A percentile compares a stretch with the other conserved stretches of the same genome.
Evolutionary conservation across 2,797 vertebrate genomes (phyloP).

Genomic region (Rhinichthys osculus): DNA sequence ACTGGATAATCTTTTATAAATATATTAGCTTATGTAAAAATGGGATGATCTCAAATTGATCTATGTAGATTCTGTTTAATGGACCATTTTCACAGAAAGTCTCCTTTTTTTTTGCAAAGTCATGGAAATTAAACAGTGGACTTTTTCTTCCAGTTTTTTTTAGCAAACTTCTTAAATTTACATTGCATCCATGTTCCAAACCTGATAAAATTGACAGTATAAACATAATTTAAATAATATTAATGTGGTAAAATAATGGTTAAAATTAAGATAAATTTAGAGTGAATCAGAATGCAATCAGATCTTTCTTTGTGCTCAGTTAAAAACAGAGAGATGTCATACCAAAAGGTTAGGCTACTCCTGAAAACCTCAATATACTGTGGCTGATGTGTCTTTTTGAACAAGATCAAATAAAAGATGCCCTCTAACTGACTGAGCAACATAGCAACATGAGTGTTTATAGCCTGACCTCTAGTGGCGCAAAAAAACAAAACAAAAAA

Average conservation of each 20-base stretch:
- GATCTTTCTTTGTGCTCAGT: neutral
- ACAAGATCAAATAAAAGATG: slow-evolving; percentile 4
- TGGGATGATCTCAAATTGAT: neutral
- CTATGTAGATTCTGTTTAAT: neutral
- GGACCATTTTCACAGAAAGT: neutral
- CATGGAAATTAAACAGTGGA: neutral
- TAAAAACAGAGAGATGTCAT: neutral
- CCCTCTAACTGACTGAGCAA: neutral
- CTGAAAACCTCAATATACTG: neutral
- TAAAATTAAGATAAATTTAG: neutral
- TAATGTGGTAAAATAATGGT: neutral
- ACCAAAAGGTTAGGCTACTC: neutral
- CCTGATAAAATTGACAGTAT: slow-evolving; percentile 7
- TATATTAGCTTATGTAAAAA: neutral
- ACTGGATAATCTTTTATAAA: too few relatives aligned
- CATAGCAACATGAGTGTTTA: neutral
- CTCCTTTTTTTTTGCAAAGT: neutral
- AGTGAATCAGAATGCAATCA: neutral
- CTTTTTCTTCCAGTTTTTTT: neutral
- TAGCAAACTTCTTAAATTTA: neutral
- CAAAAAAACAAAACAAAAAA: neutral
- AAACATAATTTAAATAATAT: slow-evolving; percentile 9
- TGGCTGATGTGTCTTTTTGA: neutral
- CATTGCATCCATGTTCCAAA: neutral
- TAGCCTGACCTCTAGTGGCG: slow-evolving; percentile 45